These are phyloP conservation scores for Ceyx cyanopectus DNA, from an alignment of 2,113 vertebrate species.

Conservation along the genomic window DNA sequence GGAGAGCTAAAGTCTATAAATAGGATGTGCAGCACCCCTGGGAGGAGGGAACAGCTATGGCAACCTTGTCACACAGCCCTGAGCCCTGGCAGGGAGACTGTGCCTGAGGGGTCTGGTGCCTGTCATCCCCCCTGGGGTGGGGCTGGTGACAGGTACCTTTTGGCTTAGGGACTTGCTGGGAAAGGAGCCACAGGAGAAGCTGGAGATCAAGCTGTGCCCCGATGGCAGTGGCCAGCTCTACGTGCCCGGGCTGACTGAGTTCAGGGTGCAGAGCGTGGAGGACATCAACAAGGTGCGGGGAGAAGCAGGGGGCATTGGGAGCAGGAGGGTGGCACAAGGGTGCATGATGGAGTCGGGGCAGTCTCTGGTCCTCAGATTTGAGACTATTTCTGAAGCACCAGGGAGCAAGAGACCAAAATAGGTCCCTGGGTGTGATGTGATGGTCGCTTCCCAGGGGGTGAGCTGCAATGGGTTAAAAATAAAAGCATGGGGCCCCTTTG, in stretches of 20 bases:
- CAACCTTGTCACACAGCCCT: background rate
- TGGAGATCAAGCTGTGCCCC: slow-evolving; percentile 95
- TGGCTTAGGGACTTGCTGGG: slow-evolving; percentile 88
- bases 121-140: accelerated
- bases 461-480: slow-evolving; percentile 14
- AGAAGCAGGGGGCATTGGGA: accelerated
- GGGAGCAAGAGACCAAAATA: background rate
- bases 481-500: background rate
- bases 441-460: background rate
- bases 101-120: background rate
- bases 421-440: background rate
- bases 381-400: background rate
- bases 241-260: slow-evolving; percentile 89
- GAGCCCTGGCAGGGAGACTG: accelerated
- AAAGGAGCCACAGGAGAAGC: slow-evolving; percentile 87
- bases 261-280: slow-evolving; percentile 87
- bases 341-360: accelerated
- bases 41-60: background rate
- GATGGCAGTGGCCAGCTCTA: slow-evolving; percentile 94
- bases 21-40: background rate
- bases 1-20: background rate
- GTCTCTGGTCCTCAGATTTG: accelerated
- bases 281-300: slow-evolving; percentile 91
- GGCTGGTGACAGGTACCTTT: background rate
- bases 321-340: background rate